phyloP scores from a whole-genome alignment of 2,113 vertebrate species.

The Gadus chalcogrammus region DNA sequence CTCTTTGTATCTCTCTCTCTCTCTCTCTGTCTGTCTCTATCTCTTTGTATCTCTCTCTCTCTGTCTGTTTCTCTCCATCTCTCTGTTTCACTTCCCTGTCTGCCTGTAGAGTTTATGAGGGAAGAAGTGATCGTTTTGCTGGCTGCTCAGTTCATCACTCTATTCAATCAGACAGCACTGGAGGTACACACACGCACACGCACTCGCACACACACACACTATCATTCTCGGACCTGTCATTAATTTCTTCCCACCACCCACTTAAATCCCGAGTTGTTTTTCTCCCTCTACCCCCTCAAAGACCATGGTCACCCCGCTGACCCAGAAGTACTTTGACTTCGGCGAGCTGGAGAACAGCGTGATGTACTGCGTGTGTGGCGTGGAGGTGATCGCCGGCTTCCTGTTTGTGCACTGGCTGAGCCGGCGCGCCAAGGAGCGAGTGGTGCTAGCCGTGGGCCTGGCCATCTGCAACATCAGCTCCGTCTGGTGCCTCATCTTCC shows the following conservation, averaged over 20 bases:
- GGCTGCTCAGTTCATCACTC: slow-evolving; percentile 78
- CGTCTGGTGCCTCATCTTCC: slow-evolving; percentile 80
- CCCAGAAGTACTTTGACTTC: slow-evolving; percentile 77
- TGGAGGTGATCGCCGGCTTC: slow-evolving; percentile 80
- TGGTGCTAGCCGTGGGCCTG: slow-evolving; percentile 74
- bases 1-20: too few species aligned
- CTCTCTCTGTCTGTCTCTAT: background rate
- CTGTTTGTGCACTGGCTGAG: slow-evolving; percentile 79
- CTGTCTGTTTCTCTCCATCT: background rate
- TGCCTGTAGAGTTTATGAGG: slow-evolving; percentile 72
- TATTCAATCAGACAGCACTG: slow-evolving; percentile 82
- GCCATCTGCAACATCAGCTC: slow-evolving; percentile 76
- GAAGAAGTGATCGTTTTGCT: slow-evolving; percentile 82
- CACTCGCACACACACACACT: background rate
- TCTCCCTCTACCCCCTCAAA: slow-evolving; percentile 29
- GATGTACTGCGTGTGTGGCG: slow-evolving; percentile 80
- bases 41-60: background rate
- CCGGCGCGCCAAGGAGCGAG: slow-evolving; percentile 64
- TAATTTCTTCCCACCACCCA: background rate
- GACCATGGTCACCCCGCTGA: slow-evolving; percentile 84
- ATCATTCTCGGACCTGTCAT: background rate
- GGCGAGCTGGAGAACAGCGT: slow-evolving; percentile 82
- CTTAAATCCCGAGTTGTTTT: too few species aligned
- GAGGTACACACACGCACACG: slow-evolving; percentile 62
- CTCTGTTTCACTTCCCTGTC: slow-evolving; percentile 5